Base-by-base conservation (phyloP, 2,797 vertebrate species). In the Podargus strigoides region DNA sequence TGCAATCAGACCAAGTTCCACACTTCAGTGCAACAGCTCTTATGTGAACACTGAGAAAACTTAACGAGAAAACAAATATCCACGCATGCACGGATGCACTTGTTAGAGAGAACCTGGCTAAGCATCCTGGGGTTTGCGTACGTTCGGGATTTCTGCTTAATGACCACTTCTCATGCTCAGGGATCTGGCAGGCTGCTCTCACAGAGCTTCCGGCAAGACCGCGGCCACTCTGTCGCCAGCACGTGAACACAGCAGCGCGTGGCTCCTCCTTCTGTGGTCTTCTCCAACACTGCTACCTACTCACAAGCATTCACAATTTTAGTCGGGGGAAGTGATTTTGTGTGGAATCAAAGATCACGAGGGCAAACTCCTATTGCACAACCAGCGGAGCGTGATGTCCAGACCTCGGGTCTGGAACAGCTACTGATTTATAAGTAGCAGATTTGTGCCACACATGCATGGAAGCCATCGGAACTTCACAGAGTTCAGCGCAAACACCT, bases 401-500 rank as follows among this genome's bases (percentile, higher is more conserved):
- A 28, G 46, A 14, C 26, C 46, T 3, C 0, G 0, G 10, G 7
- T 13, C 44, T 12, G 58, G 72, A 26, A 44, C 52, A 53, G 47
- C 12, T 4, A 16, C 37, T 28, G 12, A 8, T 14, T 49, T 34
- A 36, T 1, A 12, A 19, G 30, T 2, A n/a, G 68, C 21, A 28
- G 9, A 28, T 37, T 27, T 34, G n/a, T 19, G 60, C 14, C 9
- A 8, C 7, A 47, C 50, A 67, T 1, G 1, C n/a, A 6, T 0
- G 34, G 64, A 1, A 22, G 22, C 24, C 4, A 8, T 8, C 72
- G 64, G 41, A 58, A 53, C 12, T 16, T 16, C 42, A 17, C 16
- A 0, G 6, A 21, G 17, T 1, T 34, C 52, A 27, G 3, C 0
- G 12, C 34, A 44, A 77, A 59, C 1, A 1, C n/a, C 44, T 36